A percentile compares a stretch with the other conserved stretches of the same genome.
phyloP scores from a whole-genome alignment of 2,888 invertebrate genomes.

The Hyposoter didymator region DNA sequence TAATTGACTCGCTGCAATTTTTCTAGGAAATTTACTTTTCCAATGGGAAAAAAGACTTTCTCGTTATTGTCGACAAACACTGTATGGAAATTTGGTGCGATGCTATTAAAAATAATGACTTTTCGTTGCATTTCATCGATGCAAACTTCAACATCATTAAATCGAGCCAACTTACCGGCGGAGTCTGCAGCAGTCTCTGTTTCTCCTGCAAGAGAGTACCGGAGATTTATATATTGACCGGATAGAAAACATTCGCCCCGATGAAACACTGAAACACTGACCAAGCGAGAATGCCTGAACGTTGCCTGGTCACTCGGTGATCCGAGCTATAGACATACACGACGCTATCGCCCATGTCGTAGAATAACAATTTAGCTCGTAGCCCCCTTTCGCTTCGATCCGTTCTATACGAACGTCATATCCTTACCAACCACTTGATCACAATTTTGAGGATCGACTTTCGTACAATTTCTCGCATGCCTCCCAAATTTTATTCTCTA shows the following conservation, averaged over 20 bases:
- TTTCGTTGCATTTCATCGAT: too few species aligned
- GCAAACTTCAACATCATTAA: too few species aligned
- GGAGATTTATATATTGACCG: slow-evolving; percentile 71
- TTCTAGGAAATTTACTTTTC: too few species aligned
- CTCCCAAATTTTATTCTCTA: neutral
- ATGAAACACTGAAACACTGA: slow-evolving; percentile 79
- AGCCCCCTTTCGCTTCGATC: neutral
- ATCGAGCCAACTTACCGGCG: slow-evolving; percentile 1
- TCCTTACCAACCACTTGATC: neutral
- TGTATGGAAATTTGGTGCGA: too few species aligned
- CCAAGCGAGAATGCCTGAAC: slow-evolving; percentile 68
- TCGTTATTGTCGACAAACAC: too few species aligned
- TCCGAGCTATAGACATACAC: slow-evolving; percentile 2
- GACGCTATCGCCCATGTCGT: neutral
- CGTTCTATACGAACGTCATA: neutral
- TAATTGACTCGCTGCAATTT: too few species aligned
- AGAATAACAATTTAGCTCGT: slow-evolving; percentile 13
- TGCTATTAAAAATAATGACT: too few species aligned
- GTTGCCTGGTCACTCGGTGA: slow-evolving; percentile 62
- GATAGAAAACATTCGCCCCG: slow-evolving; percentile 76
- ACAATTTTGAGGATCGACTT: neutral
- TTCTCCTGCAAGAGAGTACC: slow-evolving; percentile 37
- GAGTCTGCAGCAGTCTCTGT: slow-evolving; percentile 8
- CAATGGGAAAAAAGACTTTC: too few species aligned
- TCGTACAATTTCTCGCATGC: neutral